A percentile compares a stretch with the other conserved stretches of the same genome.
Conservation (phyloP, 2,888 invertebrate genomes). For the Sminthurinus aureus region DNA sequence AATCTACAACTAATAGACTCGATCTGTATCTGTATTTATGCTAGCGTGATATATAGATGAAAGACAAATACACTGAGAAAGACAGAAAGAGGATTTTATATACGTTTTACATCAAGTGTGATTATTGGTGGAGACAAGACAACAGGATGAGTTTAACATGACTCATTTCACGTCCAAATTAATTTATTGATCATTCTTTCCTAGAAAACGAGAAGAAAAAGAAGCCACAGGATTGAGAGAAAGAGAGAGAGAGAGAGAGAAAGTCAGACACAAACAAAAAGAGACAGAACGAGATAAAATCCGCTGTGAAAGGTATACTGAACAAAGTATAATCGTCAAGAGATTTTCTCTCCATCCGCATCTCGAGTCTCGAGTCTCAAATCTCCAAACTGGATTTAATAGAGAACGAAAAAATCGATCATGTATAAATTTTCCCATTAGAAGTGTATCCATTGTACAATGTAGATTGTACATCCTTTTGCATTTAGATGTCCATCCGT, state of each 20-base stretch:
- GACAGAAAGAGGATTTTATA: neutral
- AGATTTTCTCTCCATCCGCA: neutral
- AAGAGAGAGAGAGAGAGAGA: too few relatives aligned
- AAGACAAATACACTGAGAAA: neutral
- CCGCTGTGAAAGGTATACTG: too few relatives aligned
- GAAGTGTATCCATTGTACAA: neutral
- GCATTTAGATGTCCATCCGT: neutral
- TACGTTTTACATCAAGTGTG: constrained; percentile 19
- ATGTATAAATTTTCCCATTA: constrained; percentile 14
- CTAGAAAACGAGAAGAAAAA: neutral
- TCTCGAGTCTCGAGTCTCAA: neutral
- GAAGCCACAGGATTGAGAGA: neutral
- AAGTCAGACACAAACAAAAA: too few relatives aligned
- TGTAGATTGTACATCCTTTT: too few relatives aligned
- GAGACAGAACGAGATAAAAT: too few relatives aligned
- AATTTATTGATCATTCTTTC: constrained; percentile 44
- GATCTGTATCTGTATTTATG: too few relatives aligned
- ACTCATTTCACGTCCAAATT: constrained; percentile 47
- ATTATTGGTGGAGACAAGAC: constrained; percentile 43
- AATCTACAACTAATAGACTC: too few relatives aligned
- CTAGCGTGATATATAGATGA: too few relatives aligned
- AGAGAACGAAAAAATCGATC: neutral
- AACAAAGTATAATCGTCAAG: neutral
- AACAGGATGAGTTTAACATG: constrained; percentile 45
- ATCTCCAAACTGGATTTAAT: neutral